Base-by-base conservation (phyloP, 2,888 invertebrate species). In the Drosophila cognata region DNA sequence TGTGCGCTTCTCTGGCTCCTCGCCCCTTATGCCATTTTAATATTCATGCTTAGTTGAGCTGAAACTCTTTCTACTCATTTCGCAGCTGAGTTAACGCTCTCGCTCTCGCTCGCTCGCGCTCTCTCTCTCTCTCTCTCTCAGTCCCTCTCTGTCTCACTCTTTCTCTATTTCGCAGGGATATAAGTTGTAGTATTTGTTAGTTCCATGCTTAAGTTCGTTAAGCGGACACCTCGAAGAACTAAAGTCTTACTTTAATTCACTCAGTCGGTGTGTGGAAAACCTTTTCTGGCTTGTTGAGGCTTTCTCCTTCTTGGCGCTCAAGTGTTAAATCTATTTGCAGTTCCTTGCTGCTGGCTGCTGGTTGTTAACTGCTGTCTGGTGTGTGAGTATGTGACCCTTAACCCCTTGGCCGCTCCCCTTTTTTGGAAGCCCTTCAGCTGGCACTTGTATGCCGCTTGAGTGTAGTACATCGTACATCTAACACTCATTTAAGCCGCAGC, bases 291-390 rank as follows among this genome's bases (percentile, higher is more conserved):
- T 65, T 69, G 46, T 64, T 65, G 56, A 35, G 52, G 63, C 41
- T 46, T 29, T 66, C 63, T 59, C 36, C 62, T 57, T 58, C 55
- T 43, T 60, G 61, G 8, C 68, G 50, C 68, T 79, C 77, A 72
- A 81, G 83, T 82, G 83, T 81, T 82, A 71, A 81, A 74, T 73
- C 71, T 88, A 84, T 84, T 84, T 88, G 74, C 88, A 68, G 74
- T 80, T 77, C 41, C 51, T 60, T 33, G 29, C 70, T 48, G 55
- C 61, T 61, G 25, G 63, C 66, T 55, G 74, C 60, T 57, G 21
- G 21, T 21, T 82, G 83, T 75, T 82, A 64, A 76, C 71, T 72
- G 56, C 51, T 61, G 28, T 56, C 63, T 58, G 74, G n/a, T 38
- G 38, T 18, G 18, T 18, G 50, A 60, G 62, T 60, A 62, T 65